Evolutionary conservation across 2,797 vertebrate genomes (phyloP).

Genomic region (Rhabdophis nuchalis): DNA sequence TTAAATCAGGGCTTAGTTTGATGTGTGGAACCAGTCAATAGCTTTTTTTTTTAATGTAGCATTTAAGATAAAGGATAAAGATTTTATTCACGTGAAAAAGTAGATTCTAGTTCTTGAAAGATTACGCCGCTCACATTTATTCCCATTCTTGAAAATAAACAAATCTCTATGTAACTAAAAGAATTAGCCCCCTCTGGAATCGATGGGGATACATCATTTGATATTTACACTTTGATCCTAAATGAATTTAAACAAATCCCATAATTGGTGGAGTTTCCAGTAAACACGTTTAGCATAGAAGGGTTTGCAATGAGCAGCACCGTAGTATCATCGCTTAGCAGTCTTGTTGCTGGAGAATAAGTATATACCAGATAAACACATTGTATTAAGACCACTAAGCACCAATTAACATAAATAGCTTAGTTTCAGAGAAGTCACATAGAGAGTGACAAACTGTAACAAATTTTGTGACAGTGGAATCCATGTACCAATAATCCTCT

Average conservation of each 20-base stretch:
- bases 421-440: conserved; percentile 58
- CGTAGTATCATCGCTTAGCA: conserved; percentile 43
- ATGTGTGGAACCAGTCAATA: neutral
- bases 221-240: conserved; percentile 18
- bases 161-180: neutral
- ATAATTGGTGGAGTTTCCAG: neutral
- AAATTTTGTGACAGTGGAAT: conserved; percentile 60
- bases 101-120: neutral
- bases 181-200: neutral
- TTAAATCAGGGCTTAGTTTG: neutral
- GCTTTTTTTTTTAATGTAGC: neutral
- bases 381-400: conserved; percentile 55
- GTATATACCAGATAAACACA: conserved; percentile 54
- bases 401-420: conserved; percentile 64
- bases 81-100: neutral
- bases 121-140: neutral
- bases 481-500: conserved; percentile 59
- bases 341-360: conserved; percentile 35
- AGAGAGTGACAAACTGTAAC: conserved; percentile 57
- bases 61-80: neutral
- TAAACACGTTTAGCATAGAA: conserved; percentile 1
- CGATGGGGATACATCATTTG: conserved; percentile 8
- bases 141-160: neutral
- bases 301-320: conserved; percentile 29
- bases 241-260: conserved; percentile 17